These are phyloP conservation scores for Orchesellides sinensis DNA, from an alignment of 2,888 invertebrate species.

Conservation along the genomic window DNA sequence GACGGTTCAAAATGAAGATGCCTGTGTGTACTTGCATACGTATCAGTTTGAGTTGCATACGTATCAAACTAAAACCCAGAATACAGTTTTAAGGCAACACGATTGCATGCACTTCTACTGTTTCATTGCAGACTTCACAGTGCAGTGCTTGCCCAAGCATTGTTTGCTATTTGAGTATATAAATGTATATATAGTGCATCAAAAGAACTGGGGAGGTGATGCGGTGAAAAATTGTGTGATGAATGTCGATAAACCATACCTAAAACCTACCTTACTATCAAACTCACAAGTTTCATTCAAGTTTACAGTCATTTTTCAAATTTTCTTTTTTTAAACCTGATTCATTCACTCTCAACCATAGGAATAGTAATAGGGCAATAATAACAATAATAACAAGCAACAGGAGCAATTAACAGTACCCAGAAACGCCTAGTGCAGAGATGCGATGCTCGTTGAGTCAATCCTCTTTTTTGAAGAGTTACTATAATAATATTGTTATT, in stretches of 20 bases:
- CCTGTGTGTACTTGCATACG: neutral
- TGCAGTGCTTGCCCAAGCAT: neutral
- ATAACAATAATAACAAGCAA: conserved; percentile 36
- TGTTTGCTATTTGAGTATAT: neutral
- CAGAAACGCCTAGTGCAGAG: conserved; percentile 51
- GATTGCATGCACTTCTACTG: neutral
- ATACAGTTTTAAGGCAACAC: conserved; percentile 1
- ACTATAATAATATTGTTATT: neutral
- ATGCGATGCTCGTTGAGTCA: conserved; percentile 43
- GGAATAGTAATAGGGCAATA: conserved; percentile 55
- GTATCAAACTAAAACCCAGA: conserved; percentile 6
- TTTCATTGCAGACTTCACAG: neutral
- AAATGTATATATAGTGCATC: conserved; percentile 19
- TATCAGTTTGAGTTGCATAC: neutral
- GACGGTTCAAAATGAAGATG: neutral
- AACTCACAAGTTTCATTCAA: conserved; percentile 42
- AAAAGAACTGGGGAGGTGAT: conserved; percentile 14
- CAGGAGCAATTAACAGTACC: conserved; percentile 59
- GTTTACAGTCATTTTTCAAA: conserved; percentile 45
- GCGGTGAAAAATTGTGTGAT: conserved; percentile 46
- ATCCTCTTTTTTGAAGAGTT: conserved; percentile 30
- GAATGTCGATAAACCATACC: conserved; percentile 5
- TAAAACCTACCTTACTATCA: conserved; percentile 7
- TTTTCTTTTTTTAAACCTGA: conserved; percentile 29
- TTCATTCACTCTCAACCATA: conserved; percentile 48